A percentile compares a stretch with the other conserved stretches of the same genome.
Conservation (phyloP, 2,797 vertebrate genomes). For the Ctenochaetus hawaiiensis region DNA sequence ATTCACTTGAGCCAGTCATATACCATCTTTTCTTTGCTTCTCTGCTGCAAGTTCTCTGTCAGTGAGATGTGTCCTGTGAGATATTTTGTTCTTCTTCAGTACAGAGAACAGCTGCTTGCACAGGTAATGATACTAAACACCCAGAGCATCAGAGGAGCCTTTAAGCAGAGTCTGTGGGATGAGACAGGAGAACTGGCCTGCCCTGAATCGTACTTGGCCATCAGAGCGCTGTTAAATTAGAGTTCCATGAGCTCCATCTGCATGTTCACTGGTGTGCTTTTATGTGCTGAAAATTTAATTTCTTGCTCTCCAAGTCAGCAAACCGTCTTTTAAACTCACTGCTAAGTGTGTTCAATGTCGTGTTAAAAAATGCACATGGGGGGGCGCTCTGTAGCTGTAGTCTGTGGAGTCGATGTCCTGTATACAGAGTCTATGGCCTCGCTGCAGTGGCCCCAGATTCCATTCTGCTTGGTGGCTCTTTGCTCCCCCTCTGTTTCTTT, state of each 20-base stretch:
- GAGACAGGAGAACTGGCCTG: neutral
- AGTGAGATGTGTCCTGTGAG: neutral
- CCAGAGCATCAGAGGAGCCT: too few relatives aligned
- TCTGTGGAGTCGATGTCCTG: too few relatives aligned
- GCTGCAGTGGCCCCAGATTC: too few relatives aligned
- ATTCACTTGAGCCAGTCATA: neutral
- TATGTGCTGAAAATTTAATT: too few relatives aligned
- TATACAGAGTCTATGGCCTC: too few relatives aligned
- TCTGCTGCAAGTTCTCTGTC: neutral
- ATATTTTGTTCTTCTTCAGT: conserved; percentile 5
- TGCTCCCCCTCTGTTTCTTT: too few relatives aligned
- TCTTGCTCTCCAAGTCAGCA: too few relatives aligned
- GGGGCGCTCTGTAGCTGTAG: too few relatives aligned
- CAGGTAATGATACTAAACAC: neutral
- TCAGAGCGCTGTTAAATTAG: neutral
- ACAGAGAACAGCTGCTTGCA: conserved; percentile 1
- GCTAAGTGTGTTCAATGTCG: too few relatives aligned
- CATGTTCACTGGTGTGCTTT: neutral
- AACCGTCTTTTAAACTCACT: too few relatives aligned
- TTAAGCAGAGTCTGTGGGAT: neutral
- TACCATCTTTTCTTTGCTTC: neutral
- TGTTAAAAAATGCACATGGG: too few relatives aligned
- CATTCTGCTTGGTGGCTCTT: too few relatives aligned
- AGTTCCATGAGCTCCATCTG: neutral
- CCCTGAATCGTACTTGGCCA: neutral